phyloP scores from a whole-genome alignment of 2,888 invertebrate genomes.

The Leptura quadrifasciata region DNA sequence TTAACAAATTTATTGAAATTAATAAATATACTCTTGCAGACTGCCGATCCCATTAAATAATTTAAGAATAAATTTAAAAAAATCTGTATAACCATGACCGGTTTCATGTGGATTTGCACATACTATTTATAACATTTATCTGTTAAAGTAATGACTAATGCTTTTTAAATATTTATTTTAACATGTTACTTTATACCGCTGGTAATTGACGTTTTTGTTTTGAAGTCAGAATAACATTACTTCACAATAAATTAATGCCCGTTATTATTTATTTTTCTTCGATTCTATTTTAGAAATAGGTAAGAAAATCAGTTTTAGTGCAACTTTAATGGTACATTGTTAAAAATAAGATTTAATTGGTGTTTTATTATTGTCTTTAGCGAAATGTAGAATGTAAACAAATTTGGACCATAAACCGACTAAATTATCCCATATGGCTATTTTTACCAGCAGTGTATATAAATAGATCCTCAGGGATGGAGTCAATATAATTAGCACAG shows the following conservation, averaged over 20 bases:
- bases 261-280: constrained; percentile 43
- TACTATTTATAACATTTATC: constrained; percentile 40
- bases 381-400: constrained; percentile 15
- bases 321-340: constrained; percentile 23
- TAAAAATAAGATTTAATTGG: constrained; percentile 35
- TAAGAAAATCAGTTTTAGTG: constrained; percentile 23
- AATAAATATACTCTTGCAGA: not conserved
- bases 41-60: not conserved
- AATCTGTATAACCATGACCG: constrained; percentile 26
- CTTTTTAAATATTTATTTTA: constrained; percentile 47
- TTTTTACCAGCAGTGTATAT: not conserved
- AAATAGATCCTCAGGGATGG: not conserved
- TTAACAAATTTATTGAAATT: too few species aligned
- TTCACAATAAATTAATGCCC: constrained; percentile 32
- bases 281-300: constrained; percentile 30
- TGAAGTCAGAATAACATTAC: constrained; percentile 30
- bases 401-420: constrained; percentile 8
- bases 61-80: not conserved
- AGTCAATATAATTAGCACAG: too few species aligned
- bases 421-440: not conserved
- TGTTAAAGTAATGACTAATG: constrained; percentile 42
- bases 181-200: constrained; percentile 36
- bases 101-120: constrained; percentile 9
- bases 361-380: constrained; percentile 16
- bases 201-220: constrained; percentile 47